These are phyloP conservation scores for Idaea biselata DNA, from an alignment of 2,888 invertebrate genomes.

Conservation along the genomic window DNA sequence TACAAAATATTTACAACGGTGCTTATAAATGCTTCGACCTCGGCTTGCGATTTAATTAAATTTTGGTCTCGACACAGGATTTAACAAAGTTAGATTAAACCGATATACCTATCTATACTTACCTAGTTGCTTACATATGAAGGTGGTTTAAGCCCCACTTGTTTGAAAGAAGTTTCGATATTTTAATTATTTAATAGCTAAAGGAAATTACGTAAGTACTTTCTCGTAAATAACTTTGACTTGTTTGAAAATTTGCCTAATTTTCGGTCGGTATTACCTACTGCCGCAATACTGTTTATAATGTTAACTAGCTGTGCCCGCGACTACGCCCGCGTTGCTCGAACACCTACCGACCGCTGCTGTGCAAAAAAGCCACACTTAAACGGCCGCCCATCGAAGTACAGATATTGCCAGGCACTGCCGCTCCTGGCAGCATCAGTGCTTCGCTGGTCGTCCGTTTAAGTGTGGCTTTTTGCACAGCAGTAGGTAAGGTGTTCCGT, in stretches of 20 bases:
- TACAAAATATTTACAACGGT: constrained; percentile 20
- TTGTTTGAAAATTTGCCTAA: background rate
- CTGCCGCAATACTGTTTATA: background rate
- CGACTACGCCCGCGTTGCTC: no score
- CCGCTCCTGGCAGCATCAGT: no score
- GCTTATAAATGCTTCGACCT: constrained; percentile 17
- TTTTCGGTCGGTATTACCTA: background rate
- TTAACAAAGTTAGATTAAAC: constrained; percentile 7
- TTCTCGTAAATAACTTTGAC: background rate
- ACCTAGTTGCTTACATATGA: background rate
- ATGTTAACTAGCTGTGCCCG: no score
- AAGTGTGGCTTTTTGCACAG: no score
- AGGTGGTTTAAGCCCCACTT: background rate
- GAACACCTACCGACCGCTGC: no score
- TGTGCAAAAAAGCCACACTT: no score
- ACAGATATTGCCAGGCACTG: no score
- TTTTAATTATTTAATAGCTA: background rate
- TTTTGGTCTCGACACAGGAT: constrained; percentile 29
- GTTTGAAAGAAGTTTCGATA: background rate
- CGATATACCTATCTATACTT: background rate
- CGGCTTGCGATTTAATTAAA: constrained; percentile 31
- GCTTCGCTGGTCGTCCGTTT: no score
- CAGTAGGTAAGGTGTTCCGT: no score
- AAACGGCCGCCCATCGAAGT: no score
- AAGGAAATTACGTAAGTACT: background rate